Conservation (phyloP, 2,113 vertebrate species). For the Laterallus jamaicensis region DNA sequence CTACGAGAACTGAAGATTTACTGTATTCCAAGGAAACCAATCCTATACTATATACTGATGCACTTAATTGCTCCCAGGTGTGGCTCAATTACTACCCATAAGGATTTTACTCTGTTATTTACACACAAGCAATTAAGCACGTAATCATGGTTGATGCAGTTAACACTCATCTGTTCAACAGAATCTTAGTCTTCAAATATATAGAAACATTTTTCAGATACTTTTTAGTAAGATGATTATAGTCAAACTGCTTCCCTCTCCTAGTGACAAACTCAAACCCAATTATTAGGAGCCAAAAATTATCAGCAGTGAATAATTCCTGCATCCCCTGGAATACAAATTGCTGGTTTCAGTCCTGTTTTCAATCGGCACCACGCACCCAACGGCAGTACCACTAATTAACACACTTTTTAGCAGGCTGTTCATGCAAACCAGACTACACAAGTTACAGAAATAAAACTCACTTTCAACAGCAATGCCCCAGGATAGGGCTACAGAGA, state of each 20-base stretch:
- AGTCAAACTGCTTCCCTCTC: not conserved
- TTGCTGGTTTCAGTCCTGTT: not conserved
- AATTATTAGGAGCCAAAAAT: not conserved
- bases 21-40: not conserved
- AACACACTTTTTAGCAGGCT: not conserved
- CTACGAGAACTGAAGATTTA: not conserved
- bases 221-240: not conserved
- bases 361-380: not conserved
- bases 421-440: not conserved
- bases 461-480: not conserved
- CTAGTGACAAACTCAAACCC: not conserved
- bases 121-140: not conserved
- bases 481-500: not conserved
- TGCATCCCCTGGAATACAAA: not conserved
- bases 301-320: not conserved
- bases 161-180: not conserved
- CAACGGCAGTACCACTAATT: not conserved
- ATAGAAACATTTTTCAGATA: not conserved
- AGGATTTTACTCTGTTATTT: not conserved
- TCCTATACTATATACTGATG: not conserved
- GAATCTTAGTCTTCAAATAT: not conserved
- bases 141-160: not conserved
- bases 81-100: not conserved
- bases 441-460: not conserved
- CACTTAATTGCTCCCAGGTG: not conserved